These are phyloP conservation scores for Luperina testacea DNA, from an alignment of 2,888 invertebrate genomes.

Conservation along the genomic window DNA sequence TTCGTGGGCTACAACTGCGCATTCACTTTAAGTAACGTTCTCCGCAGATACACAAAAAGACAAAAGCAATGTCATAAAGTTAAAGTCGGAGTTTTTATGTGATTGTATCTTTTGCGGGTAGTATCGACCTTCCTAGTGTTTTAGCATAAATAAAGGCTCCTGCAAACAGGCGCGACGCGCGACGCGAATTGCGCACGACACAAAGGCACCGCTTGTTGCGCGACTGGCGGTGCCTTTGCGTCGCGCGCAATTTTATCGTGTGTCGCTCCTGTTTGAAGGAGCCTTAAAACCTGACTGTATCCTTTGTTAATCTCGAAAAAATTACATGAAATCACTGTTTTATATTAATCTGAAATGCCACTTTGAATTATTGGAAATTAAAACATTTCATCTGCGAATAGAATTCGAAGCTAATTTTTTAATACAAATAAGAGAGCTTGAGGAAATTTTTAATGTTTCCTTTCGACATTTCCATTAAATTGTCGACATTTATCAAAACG, in stretches of 20 bases:
- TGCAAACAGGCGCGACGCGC: too few species aligned
- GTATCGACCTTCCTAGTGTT: not conserved
- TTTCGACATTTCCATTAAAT: constrained; percentile 19
- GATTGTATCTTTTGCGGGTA: not conserved
- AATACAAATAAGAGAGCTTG: not conserved
- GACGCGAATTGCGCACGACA: too few species aligned
- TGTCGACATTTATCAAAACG: constrained; percentile 18
- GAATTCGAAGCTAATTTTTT: not conserved
- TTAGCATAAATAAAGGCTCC: too few species aligned
- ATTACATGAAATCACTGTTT: not conserved
- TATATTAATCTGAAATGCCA: not conserved
- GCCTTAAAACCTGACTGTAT: not conserved
- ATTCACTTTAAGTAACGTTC: too few species aligned
- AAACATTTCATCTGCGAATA: not conserved
- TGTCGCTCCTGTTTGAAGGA: too few species aligned
- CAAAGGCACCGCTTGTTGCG: too few species aligned
- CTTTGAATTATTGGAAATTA: not conserved
- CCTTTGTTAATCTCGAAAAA: not conserved
- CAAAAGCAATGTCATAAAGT: too few species aligned
- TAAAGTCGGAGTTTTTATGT: too few species aligned
- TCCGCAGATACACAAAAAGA: too few species aligned
- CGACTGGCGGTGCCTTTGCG: too few species aligned
- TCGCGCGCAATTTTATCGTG: too few species aligned
- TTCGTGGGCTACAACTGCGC: too few species aligned
- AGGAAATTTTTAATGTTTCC: not conserved